A percentile compares a stretch with the other conserved stretches of the same genome.
phyloP scores from a whole-genome alignment of 2,113 vertebrate genomes.

The Ploceus nigricollis region DNA sequence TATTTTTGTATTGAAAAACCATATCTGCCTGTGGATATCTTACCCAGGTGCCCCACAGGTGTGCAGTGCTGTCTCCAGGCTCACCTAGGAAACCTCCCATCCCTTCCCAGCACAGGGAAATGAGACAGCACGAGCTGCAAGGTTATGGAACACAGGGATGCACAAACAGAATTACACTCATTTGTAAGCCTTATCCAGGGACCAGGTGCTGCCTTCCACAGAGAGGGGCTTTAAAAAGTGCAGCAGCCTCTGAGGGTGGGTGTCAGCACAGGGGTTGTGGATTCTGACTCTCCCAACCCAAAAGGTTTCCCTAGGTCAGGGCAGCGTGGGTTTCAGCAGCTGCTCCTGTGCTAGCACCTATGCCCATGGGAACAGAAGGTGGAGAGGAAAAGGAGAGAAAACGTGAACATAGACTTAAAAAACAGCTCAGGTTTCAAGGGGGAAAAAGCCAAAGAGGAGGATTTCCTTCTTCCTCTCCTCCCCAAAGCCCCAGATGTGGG shows the following conservation, averaged over 20 bases:
- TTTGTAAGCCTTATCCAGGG: rapidly evolving
- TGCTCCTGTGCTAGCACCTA: not conserved
- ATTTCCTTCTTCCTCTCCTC: not conserved
- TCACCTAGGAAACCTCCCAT: not conserved
- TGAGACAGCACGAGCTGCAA: not conserved
- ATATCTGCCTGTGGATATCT: not conserved
- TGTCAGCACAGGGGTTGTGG: not conserved
- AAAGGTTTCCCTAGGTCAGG: not conserved
- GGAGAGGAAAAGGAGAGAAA: not conserved
- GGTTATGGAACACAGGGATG: not conserved
- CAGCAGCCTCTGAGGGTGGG: not conserved
- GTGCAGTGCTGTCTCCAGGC: not conserved
- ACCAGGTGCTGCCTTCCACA: not conserved
- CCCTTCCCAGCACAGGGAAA: not conserved
- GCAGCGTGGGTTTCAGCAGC: not conserved
- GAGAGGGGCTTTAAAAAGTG: not conserved
- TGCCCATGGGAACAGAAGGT: not conserved
- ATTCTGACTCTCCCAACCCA: not conserved
- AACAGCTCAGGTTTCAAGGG: not conserved
- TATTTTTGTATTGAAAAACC: not conserved
- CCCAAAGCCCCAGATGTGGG: not conserved
- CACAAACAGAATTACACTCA: not conserved
- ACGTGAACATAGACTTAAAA: not conserved
- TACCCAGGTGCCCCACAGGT: not conserved
- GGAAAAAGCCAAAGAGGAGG: not conserved